phyloP scores from a whole-genome alignment of 2,888 invertebrate species.

The Hypomecis punctinalis region DNA sequence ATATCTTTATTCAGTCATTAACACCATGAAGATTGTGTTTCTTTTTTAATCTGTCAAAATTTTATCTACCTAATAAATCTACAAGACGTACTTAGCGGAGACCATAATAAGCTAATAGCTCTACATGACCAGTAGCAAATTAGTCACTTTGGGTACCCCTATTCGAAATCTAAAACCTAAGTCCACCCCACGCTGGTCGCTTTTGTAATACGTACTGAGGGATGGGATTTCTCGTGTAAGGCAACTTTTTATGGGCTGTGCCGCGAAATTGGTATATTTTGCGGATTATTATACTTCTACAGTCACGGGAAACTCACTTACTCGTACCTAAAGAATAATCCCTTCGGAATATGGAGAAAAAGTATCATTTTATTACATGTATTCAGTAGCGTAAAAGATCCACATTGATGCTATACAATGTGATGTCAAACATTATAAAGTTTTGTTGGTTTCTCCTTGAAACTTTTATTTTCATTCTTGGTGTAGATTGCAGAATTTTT shows the following conservation, averaged over 20 bases:
- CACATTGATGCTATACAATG: background rate
- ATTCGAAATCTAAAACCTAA: background rate
- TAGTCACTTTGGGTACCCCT: background rate
- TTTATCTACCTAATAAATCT: too few relatives aligned
- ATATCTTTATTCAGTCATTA: too few relatives aligned
- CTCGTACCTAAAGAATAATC: conserved; percentile 13
- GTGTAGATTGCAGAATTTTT: too few relatives aligned
- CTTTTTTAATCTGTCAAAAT: too few relatives aligned
- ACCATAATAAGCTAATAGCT: too few relatives aligned
- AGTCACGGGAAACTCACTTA: conserved; percentile 7
- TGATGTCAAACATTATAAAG: background rate
- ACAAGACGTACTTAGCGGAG: too few relatives aligned
- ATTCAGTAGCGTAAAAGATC: background rate
- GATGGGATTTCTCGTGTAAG: conserved; percentile 28
- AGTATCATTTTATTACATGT: background rate
- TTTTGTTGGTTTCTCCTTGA: too few relatives aligned
- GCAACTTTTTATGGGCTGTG: conserved; percentile 28
- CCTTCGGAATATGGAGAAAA: background rate
- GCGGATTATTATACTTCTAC: conserved; percentile 24
- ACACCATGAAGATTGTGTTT: too few relatives aligned
- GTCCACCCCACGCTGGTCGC: conserved; percentile 9
- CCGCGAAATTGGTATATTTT: conserved; percentile 29
- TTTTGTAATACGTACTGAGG: conserved; percentile 29
- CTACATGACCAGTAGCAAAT: too few relatives aligned
- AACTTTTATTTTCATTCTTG: too few relatives aligned